Percentiles rank a stretch among this genome's conserved stretches.
Conservation (phyloP, 2,113 vertebrate species). For the Psilopsiagon aurifrons region DNA sequence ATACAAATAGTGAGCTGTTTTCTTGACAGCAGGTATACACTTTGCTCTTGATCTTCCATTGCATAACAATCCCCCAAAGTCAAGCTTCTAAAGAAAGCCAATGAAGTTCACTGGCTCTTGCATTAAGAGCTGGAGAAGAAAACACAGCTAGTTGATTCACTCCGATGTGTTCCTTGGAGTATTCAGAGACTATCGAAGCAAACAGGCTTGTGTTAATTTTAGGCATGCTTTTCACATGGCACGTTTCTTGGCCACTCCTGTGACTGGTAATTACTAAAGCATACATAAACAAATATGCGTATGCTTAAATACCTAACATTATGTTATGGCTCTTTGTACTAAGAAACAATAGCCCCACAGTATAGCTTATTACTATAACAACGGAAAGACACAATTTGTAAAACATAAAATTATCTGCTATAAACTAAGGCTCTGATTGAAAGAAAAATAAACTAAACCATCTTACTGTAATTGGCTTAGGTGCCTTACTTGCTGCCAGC, state of each 20-base stretch:
- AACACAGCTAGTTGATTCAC: not conserved
- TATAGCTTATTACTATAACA: not conserved
- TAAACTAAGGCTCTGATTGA: not conserved
- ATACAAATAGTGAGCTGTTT: not conserved
- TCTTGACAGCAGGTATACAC: not conserved
- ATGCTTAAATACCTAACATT: not conserved
- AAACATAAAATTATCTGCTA: not conserved
- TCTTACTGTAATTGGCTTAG: not conserved
- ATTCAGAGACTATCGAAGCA: not conserved
- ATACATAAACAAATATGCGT: not conserved
- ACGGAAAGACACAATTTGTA: slow-evolving; percentile 1
- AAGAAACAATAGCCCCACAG: not conserved
- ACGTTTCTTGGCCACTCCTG: not conserved
- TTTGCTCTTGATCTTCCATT: not conserved
- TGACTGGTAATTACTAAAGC: not conserved
- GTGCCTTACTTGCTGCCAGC: not conserved
- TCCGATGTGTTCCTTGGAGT: not conserved
- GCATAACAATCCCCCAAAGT: not conserved
- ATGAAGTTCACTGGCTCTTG: not conserved
- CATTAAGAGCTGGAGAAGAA: not conserved
- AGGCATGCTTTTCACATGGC: not conserved
- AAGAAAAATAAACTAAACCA: slow-evolving; percentile 23
- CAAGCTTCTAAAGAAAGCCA: not conserved
- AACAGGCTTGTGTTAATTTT: not conserved
- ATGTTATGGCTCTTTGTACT: not conserved